phyloP scores from a whole-genome alignment of 1,140 invertebrate genomes.

The Galleria mellonella region DNA sequence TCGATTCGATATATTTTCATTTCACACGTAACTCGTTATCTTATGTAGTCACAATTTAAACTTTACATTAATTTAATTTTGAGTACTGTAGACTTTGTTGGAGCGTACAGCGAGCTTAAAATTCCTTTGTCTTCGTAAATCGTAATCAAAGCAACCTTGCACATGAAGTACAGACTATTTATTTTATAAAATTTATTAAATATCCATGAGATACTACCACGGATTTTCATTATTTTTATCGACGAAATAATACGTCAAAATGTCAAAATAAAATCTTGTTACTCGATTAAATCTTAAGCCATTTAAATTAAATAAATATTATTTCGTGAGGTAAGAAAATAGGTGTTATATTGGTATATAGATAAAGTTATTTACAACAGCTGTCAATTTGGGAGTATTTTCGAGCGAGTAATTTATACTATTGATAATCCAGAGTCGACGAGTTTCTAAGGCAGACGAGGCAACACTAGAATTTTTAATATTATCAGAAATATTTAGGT shows the following conservation, averaged over 20 bases:
- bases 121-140: conserved; percentile 1
- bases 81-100: conserved; percentile 12
- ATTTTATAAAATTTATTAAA: no score
- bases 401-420: no score
- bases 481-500: no score
- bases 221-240: conserved; percentile 18
- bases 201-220: conserved; percentile 31
- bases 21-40: conserved; percentile 24
- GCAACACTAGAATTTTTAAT: no score
- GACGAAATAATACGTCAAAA: neutral
- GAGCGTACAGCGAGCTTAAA: conserved; percentile 1
- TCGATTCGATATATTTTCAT: conserved; percentile 53
- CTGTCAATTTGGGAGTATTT: neutral
- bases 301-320: no score
- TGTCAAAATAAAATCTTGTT: conserved; percentile 1
- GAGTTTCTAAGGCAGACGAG: no score
- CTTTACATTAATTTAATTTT: conserved; percentile 12
- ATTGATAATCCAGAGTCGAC: no score
- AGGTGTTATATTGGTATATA: conserved; percentile 34
- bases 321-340: conserved; percentile 17
- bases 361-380: conserved; percentile 5
- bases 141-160: conserved; percentile 1
- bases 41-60: conserved; percentile 38
- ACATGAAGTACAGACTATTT: neutral
- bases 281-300: neutral